These are phyloP conservation scores for Ophion obscuratus DNA, from an alignment of 2,888 invertebrate species.

Conservation along the genomic window DNA sequence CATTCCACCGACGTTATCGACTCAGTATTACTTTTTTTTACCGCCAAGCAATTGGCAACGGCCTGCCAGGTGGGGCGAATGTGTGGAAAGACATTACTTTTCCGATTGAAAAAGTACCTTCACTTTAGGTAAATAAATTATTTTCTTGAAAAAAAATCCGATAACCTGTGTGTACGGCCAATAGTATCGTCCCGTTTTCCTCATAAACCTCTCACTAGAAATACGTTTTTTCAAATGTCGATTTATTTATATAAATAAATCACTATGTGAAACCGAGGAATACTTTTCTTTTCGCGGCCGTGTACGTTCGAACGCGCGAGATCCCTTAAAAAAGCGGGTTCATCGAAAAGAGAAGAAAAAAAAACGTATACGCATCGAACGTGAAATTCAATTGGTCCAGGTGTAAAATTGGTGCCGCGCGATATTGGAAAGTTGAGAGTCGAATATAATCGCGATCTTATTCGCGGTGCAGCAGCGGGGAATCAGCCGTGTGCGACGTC, in stretches of 20 bases:
- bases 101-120: too few species aligned
- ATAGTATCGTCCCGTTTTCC: too few species aligned
- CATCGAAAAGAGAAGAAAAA: background rate
- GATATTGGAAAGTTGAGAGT: constrained; percentile 40
- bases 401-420: background rate
- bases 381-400: constrained; percentile 21
- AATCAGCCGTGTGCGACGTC: constrained; percentile 43
- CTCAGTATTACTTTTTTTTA: too few species aligned
- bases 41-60: too few species aligned
- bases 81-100: too few species aligned
- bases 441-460: constrained; percentile 29
- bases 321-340: background rate
- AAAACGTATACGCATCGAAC: background rate
- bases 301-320: background rate
- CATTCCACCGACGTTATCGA: too few species aligned
- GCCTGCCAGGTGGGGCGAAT: too few species aligned
- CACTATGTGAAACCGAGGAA: background rate
- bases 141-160: too few species aligned
- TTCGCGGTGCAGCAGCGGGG: background rate
- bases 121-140: too few species aligned
- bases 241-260: background rate
- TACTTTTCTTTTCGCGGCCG: background rate
- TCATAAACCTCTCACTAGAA: background rate
- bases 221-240: background rate
- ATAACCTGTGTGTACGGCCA: too few species aligned